phyloP scores from a whole-genome alignment of 2,797 vertebrate species.

The Sebastes umbrosus region DNA sequence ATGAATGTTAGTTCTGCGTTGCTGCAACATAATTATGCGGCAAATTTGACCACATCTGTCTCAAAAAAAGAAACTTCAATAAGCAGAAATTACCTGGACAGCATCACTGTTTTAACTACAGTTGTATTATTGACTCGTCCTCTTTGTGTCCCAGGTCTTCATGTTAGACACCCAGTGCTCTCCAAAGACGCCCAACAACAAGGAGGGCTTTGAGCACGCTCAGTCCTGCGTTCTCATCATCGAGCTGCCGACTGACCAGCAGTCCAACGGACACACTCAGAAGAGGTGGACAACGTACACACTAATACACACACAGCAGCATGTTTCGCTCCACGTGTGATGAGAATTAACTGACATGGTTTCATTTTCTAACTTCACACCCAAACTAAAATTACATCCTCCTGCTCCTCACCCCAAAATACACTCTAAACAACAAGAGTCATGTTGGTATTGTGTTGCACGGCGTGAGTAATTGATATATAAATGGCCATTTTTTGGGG shows the following conservation, averaged over 20 bases:
- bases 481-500: not conserved
- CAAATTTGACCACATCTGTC: not conserved
- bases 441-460: not conserved
- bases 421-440: not conserved
- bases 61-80: too few relatives aligned
- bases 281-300: conserved; percentile 84
- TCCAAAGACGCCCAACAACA: conserved; percentile 95
- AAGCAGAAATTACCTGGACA: not conserved
- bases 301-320: not conserved
- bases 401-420: not conserved
- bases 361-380: not conserved
- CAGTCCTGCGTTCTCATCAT: conserved; percentile 98
- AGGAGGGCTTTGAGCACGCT: conserved; percentile 96
- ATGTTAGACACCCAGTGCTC: conserved; percentile 97
- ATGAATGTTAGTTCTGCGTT: too few relatives aligned
- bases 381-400: not conserved
- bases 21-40: too few relatives aligned
- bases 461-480: not conserved
- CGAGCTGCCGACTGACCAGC: conserved; percentile 91
- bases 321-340: not conserved
- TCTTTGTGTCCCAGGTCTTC: conserved; percentile 86
- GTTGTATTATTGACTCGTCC: not conserved
- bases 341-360: not conserved
- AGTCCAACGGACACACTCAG: conserved; percentile 90
- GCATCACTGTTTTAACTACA: not conserved